A percentile compares a stretch with the other conserved stretches of the same genome.
phyloP scores from a whole-genome alignment of 2,888 invertebrate genomes.

The Cartodere bifasciata region DNA sequence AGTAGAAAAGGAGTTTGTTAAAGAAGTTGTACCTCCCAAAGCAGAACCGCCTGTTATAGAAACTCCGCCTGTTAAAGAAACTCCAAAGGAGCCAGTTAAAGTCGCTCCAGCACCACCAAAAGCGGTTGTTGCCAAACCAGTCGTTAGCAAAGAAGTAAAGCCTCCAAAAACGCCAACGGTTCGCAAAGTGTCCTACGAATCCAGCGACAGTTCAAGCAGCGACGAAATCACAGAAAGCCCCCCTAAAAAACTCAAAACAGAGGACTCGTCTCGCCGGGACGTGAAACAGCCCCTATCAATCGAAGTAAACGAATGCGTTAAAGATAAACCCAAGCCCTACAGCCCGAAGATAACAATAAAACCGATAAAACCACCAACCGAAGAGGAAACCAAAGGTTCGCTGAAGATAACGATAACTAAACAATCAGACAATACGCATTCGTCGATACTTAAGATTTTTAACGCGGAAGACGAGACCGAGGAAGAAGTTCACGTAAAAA shows the following conservation, averaged over 20 bases:
- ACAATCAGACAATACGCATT: slow-evolving; percentile 30
- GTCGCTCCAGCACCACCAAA: not conserved
- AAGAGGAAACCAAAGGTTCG: slow-evolving; percentile 24
- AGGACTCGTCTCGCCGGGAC: slow-evolving; percentile 5
- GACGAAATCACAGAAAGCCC: too few species aligned
- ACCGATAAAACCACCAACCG: slow-evolving; percentile 26
- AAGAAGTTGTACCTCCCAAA: too few species aligned
- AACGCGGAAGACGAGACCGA: slow-evolving; percentile 22
- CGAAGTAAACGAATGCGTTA: slow-evolving; percentile 22
- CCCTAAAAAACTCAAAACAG: slow-evolving; percentile 11
- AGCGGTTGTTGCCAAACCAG: not conserved
- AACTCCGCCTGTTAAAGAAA: slow-evolving; percentile 1
- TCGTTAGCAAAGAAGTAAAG: not conserved
- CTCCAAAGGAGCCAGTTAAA: not conserved
- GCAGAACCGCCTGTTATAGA: too few species aligned
- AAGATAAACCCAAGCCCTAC: slow-evolving; percentile 20
- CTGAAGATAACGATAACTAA: slow-evolving; percentile 35
- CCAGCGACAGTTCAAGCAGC: too few species aligned
- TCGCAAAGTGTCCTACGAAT: too few species aligned
- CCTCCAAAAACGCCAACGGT: not conserved
- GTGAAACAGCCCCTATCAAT: slow-evolving; percentile 17
- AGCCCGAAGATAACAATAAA: slow-evolving; percentile 35
- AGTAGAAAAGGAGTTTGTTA: too few species aligned
- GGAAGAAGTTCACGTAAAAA: slow-evolving; percentile 17
- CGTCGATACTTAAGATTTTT: slow-evolving; percentile 32